Conservation (phyloP, 2,888 invertebrate species). For the Diploptera punctata region DNA sequence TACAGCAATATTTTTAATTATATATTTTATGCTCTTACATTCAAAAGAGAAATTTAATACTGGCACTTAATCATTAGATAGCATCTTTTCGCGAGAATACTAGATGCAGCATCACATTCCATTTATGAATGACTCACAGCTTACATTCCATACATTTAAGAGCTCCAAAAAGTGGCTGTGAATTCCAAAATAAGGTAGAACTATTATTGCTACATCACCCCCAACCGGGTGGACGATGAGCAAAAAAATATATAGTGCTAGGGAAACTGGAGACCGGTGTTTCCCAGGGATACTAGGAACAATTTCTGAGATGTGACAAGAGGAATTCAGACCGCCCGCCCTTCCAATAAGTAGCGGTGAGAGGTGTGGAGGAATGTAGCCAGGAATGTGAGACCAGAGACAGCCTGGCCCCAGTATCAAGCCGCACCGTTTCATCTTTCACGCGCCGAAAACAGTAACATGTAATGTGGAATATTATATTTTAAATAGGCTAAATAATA, state of each 20-base stretch:
- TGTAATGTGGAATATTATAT: too few relatives aligned
- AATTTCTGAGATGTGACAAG: constrained; percentile 37
- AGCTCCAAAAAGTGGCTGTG: constrained; percentile 3
- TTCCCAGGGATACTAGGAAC: constrained; percentile 25
- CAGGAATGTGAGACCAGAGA: constrained; percentile 26
- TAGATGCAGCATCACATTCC: too few relatives aligned
- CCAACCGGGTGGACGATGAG: not conserved
- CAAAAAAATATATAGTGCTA: not conserved
- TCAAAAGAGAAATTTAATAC: too few relatives aligned
- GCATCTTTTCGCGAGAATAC: too few relatives aligned
- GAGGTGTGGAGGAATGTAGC: constrained; percentile 23
- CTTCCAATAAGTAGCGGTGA: not conserved
- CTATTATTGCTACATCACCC: constrained; percentile 20
- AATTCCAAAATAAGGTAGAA: constrained; percentile 16
- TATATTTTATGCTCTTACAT: too few relatives aligned
- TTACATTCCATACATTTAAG: not conserved
- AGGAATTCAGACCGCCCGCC: constrained; percentile 32
- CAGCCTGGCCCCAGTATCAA: constrained; percentile 22
- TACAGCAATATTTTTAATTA: too few relatives aligned
- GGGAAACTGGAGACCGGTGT: constrained; percentile 10
- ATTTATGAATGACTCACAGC: not conserved
- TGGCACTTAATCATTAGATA: too few relatives aligned
- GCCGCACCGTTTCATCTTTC: too few relatives aligned
- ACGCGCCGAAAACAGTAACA: too few relatives aligned
- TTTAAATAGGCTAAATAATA: too few relatives aligned